Percentiles rank a stretch among this genome's conserved stretches.
Conservation (phyloP, 2,888 invertebrate species). For the Andrena marginata region DNA sequence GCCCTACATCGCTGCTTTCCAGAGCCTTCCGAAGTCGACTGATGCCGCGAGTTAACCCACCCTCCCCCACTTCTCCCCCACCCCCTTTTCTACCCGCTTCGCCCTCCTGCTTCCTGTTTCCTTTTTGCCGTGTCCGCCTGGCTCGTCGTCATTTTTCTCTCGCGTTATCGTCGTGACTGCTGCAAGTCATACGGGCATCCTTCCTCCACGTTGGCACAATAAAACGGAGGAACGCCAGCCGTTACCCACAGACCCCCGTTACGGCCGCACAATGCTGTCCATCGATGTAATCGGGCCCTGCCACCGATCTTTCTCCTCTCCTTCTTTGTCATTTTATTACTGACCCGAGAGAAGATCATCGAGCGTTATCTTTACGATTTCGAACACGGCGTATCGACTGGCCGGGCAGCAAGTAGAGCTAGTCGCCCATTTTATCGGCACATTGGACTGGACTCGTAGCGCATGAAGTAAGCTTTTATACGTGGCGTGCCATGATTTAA, state of each 20-base stretch:
- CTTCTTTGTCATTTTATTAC: conserved; percentile 34
- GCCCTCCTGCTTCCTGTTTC: conserved; percentile 26
- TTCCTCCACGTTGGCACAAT: conserved; percentile 49
- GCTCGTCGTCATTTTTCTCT: conserved; percentile 64
- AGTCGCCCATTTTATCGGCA: too few species aligned
- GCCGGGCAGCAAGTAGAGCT: not conserved
- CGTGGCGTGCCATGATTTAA: too few species aligned
- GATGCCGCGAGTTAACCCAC: conserved; percentile 66
- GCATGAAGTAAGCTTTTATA: too few species aligned
- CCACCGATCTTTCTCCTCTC: conserved; percentile 23
- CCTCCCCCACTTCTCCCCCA: conserved; percentile 4
- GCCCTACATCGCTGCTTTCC: conserved; percentile 69
- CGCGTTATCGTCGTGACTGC: conserved; percentile 35
- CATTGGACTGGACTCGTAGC: too few species aligned
- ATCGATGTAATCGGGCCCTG: conserved; percentile 29
- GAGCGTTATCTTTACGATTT: conserved; percentile 18
- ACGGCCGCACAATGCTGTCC: conserved; percentile 26
- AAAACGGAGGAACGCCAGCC: conserved; percentile 50
- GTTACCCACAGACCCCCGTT: conserved; percentile 35
- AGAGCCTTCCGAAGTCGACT: conserved; percentile 63
- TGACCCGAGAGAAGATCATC: not conserved
- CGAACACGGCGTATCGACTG: not conserved
- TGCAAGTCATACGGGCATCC: conserved; percentile 41
- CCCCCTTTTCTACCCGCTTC: not conserved
- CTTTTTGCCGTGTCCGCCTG: conserved; percentile 18